Conservation (phyloP, 2,888 invertebrate species). For the Aporophyla nigra region DNA sequence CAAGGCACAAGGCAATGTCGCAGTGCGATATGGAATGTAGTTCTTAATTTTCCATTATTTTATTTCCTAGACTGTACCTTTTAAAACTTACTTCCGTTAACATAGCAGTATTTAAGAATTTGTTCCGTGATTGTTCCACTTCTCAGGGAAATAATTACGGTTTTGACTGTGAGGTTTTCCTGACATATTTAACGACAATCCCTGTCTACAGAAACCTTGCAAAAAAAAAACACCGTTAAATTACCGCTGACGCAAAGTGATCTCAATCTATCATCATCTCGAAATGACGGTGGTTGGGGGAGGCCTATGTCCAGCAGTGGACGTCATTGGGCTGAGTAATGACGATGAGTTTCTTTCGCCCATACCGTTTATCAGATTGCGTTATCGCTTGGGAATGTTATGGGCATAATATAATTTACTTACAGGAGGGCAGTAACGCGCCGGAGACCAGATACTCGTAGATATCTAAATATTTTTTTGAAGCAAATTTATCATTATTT, state of each 20-base stretch:
- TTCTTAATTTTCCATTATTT: constrained; percentile 7
- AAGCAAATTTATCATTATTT: no score
- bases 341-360: no score
- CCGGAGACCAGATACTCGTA: no score
- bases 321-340: no score
- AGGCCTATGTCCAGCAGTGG: no score
- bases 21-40: neutral
- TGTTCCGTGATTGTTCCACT: constrained; percentile 6
- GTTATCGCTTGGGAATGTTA: no score
- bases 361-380: no score
- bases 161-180: neutral
- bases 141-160: neutral
- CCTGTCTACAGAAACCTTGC: neutral
- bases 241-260: neutral
- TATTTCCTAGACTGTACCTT: constrained; percentile 40
- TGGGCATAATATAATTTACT: no score
- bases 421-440: no score
- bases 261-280: neutral
- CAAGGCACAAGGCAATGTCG: constrained; percentile 14
- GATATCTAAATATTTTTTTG: neutral
- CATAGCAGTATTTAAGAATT: constrained; percentile 12
- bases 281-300: no score
- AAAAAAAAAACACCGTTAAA: neutral
- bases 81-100: constrained; percentile 34
- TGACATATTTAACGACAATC: neutral